Evolutionary conservation across 2,797 vertebrate species (phyloP).

Genomic region (Fistularia commersonii): DNA sequence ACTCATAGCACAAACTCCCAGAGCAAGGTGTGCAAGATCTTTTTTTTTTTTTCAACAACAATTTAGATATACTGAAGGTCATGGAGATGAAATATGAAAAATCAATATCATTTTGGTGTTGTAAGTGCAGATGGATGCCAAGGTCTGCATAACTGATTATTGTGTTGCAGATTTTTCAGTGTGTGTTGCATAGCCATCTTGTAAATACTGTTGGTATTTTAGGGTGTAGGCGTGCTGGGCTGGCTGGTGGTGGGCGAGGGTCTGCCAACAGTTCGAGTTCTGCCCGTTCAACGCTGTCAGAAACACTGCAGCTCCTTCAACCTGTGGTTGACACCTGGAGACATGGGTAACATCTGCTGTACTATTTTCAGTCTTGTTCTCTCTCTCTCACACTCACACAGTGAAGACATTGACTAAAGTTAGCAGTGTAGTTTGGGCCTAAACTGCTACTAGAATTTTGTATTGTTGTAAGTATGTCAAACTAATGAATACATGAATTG

Average conservation of each 20-base stretch:
- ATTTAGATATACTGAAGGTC: no score
- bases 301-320: conserved; percentile 84
- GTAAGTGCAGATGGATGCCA: no score
- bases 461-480: no score
- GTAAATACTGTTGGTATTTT: conserved; percentile 17
- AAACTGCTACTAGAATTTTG: no score
- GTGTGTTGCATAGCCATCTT: neutral
- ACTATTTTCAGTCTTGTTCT: neutral
- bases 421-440: no score
- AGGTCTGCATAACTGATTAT: neutral
- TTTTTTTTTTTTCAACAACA: no score
- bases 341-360: conserved; percentile 77
- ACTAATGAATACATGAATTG: no score
- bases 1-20: conserved; percentile 68
- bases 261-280: conserved; percentile 78
- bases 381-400: neutral
- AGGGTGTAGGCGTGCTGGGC: conserved; percentile 80
- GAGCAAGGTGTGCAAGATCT: conserved; percentile 58
- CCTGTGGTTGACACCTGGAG: conserved; percentile 83
- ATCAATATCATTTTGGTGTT: no score
- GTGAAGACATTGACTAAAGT: no score
- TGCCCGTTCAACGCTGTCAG: conserved; percentile 80
- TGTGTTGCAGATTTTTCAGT: neutral
- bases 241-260: conserved; percentile 85
- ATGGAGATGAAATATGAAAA: no score